Percentiles rank a stretch among this genome's conserved stretches.
These are phyloP conservation scores for Halichoerus grypus DNA, from an alignment of 2,113 vertebrate species.

Conservation along the genomic window DNA sequence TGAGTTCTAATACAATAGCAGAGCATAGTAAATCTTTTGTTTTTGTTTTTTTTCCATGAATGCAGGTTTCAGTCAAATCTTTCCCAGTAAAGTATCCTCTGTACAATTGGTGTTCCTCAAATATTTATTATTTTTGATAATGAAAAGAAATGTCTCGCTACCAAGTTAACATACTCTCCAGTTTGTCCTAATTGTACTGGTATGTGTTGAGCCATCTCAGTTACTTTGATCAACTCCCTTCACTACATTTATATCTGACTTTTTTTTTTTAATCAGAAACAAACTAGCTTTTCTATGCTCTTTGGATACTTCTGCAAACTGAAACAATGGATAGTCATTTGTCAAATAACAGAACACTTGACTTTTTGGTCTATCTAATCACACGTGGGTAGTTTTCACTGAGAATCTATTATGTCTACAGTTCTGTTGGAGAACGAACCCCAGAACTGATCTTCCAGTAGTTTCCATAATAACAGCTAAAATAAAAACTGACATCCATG, in stretches of 20 bases:
- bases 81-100: background rate
- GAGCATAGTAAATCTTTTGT: constrained; percentile 21
- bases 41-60: background rate
- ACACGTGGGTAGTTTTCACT: background rate
- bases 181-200: background rate
- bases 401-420: background rate
- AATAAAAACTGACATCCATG: background rate
- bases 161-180: background rate
- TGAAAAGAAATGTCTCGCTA: background rate
- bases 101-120: background rate
- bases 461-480: background rate
- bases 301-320: background rate
- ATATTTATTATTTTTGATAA: constrained; percentile 26
- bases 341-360: background rate
- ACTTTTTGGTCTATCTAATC: background rate
- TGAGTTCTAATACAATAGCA: constrained; percentile 28
- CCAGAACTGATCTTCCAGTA: background rate
- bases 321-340: background rate
- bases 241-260: background rate
- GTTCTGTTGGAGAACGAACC: background rate
- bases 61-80: background rate
- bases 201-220: background rate
- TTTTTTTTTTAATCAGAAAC: background rate
- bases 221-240: background rate
- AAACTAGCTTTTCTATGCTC: background rate